Evolutionary conservation across 2,888 invertebrate genomes (phyloP).

Genomic region (Empis livida): DNA sequence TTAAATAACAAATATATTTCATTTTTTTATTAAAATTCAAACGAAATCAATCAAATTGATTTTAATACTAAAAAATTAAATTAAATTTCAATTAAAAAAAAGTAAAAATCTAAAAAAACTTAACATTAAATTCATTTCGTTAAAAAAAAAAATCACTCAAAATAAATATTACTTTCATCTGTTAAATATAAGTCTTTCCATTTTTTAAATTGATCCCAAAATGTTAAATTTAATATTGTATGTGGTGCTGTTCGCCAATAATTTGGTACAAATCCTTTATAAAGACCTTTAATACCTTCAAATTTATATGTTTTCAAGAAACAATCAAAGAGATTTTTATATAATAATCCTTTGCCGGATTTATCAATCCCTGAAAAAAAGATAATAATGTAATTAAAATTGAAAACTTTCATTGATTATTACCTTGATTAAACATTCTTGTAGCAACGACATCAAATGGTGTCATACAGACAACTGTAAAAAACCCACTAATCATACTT

Average conservation of each 20-base stretch:
- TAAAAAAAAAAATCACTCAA: constrained; percentile 7
- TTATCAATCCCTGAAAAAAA: constrained; percentile 41
- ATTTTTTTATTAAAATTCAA: too few relatives aligned
- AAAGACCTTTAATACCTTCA: constrained; percentile 66
- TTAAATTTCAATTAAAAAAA: too few relatives aligned
- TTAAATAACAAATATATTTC: too few relatives aligned
- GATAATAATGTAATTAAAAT: background rate
- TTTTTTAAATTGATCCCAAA: constrained; percentile 49
- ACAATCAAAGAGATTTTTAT: constrained; percentile 63
- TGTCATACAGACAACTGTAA: constrained; percentile 63
- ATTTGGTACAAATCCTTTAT: constrained; percentile 64
- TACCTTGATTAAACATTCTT: constrained; percentile 81
- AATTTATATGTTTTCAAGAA: constrained; percentile 57
- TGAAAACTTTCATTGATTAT: background rate
- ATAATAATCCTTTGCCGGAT: constrained; percentile 47
- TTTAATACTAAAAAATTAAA: too few relatives aligned
- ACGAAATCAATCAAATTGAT: too few relatives aligned
- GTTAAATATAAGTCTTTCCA: constrained; percentile 16
- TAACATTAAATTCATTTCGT: too few relatives aligned
- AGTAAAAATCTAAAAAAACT: too few relatives aligned
- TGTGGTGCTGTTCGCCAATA: constrained; percentile 68
- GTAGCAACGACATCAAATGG: constrained; percentile 80
- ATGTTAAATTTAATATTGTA: constrained; percentile 60
- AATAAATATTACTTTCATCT: constrained; percentile 15
- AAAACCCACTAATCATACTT: constrained; percentile 63